Evolutionary conservation across 2,113 vertebrate species (phyloP).

Genomic region (Tichodroma muraria): DNA sequence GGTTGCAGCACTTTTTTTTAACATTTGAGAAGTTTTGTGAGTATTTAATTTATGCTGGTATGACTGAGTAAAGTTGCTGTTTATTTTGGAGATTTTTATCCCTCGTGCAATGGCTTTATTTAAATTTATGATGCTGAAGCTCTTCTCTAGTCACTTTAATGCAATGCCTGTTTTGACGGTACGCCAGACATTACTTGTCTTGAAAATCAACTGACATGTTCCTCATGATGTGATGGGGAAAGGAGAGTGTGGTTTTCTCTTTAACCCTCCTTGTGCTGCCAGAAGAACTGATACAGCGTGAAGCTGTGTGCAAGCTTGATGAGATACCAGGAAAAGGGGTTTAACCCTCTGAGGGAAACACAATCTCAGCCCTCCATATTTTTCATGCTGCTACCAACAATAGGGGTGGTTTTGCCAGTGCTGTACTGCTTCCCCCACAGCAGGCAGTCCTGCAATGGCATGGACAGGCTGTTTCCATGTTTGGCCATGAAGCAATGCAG

Average conservation of each 20-base stretch:
- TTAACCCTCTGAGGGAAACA: not conserved
- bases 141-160: not conserved
- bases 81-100: not conserved
- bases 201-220: not conserved
- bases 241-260: not conserved
- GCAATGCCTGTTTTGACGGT: not conserved
- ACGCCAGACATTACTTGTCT: not conserved
- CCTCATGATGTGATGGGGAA: not conserved
- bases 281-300: rapidly evolving
- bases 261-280: not conserved
- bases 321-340: not conserved
- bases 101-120: not conserved
- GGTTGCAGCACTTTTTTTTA: not conserved
- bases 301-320: not conserved
- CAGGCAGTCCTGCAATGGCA: not conserved
- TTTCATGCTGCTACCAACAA: not conserved
- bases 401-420: rapidly evolving
- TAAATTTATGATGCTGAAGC: not conserved
- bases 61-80: not conserved
- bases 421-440: rapidly evolving
- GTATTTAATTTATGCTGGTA: not conserved
- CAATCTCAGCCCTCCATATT: not conserved
- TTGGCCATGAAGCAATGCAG: not conserved
- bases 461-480: not conserved
- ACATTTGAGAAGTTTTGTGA: not conserved